phyloP scores from a whole-genome alignment of 2,888 invertebrate species.

The Siphlonurus alternatus region DNA sequence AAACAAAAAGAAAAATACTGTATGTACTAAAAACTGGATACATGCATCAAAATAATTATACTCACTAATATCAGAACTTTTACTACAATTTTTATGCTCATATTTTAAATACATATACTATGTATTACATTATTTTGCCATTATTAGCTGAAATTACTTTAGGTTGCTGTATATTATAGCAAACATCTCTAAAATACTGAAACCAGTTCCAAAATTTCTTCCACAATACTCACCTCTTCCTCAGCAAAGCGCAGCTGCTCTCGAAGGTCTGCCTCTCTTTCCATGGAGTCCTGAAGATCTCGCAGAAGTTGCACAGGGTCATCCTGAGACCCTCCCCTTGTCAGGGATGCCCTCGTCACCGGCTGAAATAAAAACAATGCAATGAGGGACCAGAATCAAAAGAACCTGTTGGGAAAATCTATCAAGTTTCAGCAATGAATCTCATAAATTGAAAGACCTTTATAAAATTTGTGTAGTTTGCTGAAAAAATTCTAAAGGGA shows the following conservation, averaged over 20 bases:
- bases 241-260: conserved; percentile 87
- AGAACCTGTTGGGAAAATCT: not conserved
- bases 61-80: too few species aligned
- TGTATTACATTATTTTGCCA: too few species aligned
- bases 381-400: not conserved
- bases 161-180: too few species aligned
- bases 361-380: conserved; percentile 29
- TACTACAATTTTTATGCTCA: too few species aligned
- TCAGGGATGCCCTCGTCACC: conserved; percentile 54
- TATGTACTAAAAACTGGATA: too few species aligned
- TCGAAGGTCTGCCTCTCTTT: conserved; percentile 81
- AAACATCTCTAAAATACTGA: too few species aligned
- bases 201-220: too few species aligned
- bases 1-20: too few species aligned
- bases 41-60: too few species aligned
- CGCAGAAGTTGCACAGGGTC: conserved; percentile 65
- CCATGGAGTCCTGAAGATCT: conserved; percentile 80
- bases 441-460: not conserved
- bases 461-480: not conserved
- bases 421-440: not conserved
- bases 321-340: conserved; percentile 62
- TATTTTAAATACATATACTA: too few species aligned
- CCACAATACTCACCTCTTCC: conserved; percentile 52
- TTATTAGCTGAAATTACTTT: too few species aligned
- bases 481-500: too few species aligned